Base-by-base conservation (phyloP, 2,113 vertebrate genomes). In the Takifugu flavidus region DNA sequence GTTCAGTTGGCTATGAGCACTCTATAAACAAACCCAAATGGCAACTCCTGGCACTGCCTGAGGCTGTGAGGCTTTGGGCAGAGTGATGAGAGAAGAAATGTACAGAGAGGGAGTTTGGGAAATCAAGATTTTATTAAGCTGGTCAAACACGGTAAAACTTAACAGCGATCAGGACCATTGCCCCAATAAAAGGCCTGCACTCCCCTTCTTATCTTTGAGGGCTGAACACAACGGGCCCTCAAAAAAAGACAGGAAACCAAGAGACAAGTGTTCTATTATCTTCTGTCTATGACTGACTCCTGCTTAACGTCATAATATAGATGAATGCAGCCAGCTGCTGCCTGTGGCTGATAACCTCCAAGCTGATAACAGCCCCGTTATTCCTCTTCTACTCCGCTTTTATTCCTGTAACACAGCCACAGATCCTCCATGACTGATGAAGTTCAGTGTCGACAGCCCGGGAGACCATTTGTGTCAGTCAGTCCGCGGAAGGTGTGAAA, bases 11-110 rank as follows among this genome's bases (percentile, higher is more conserved):
- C 85, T 83, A 56, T 78, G 79, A 79, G 87, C 83, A 72, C 74
- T 88, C 82, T 13, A 82, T 86, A 90, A 91, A 90, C 85, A 91
- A 79, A 85, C 80, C 87, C 90, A 91, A 89, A 89, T 90, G 88
- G 90, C 82, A 82, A 78, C 77, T 85, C 62, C 67, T 86, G 84
- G 85, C 89, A 79, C 62, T 26, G 68, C 62, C 80, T 66, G 69
- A 67, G 69, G 70, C 73, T 20, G 43, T 62, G 62, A 72, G 68
- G 82, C 67, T 80, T 72, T 68, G 67, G 72, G 69, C 64, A 65
- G 59, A 78, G 65, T 68, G 59, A 72, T 72, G 79, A 71, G 68
- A 64, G 72, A 58, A 60, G 80, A 77, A 75, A 77, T 77, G 77
- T 74, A 77, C 74, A 76, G 59, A 66, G 52, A 67, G 63, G 77